Percentiles rank a stretch among this genome's conserved stretches.
Conservation (phyloP, 2,888 invertebrate species). For the Platycheirus albimanus region DNA sequence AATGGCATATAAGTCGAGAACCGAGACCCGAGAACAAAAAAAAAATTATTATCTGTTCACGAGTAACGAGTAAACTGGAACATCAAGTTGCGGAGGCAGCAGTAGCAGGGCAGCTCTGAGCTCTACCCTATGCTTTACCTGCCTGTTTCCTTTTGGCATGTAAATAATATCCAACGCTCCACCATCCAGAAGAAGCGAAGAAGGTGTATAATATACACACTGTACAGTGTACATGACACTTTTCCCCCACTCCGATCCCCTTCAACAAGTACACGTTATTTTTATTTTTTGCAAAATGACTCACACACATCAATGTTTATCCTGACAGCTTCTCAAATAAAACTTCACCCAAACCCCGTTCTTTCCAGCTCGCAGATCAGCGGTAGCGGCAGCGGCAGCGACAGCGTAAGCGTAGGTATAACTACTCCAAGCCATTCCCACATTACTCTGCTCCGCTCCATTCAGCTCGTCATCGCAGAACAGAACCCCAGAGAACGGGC, state of each 20-base stretch:
- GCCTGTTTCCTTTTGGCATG: slow-evolving; percentile 38
- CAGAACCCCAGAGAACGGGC: slow-evolving; percentile 8
- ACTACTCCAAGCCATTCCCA: neutral
- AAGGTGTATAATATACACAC: neutral
- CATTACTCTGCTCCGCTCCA: neutral
- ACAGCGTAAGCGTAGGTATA: too few relatives aligned
- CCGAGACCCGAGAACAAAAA: too few relatives aligned
- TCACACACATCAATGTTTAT: slow-evolving; percentile 66
- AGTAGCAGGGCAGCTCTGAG: neutral
- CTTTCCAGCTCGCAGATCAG: neutral
- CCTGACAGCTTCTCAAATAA: slow-evolving; percentile 68
- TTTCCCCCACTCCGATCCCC: neutral
- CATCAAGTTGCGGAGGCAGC: too few relatives aligned
- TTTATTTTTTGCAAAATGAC: slow-evolving; percentile 44
- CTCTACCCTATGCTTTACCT: slow-evolving; percentile 15
- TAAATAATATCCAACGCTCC: slow-evolving; percentile 65
- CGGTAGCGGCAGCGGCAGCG: too few relatives aligned
- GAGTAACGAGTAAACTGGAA: slow-evolving; percentile 37
- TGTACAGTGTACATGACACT: too few relatives aligned
- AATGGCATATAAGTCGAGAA: slow-evolving; percentile 31
- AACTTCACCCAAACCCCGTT: slow-evolving; percentile 9
- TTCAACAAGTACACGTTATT: slow-evolving; percentile 15
- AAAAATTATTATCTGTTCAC: too few relatives aligned
- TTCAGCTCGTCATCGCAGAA: neutral
- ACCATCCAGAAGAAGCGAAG: neutral